Base-by-base conservation (phyloP, 1,140 invertebrate species). In the Steinernema feltiae region DNA sequence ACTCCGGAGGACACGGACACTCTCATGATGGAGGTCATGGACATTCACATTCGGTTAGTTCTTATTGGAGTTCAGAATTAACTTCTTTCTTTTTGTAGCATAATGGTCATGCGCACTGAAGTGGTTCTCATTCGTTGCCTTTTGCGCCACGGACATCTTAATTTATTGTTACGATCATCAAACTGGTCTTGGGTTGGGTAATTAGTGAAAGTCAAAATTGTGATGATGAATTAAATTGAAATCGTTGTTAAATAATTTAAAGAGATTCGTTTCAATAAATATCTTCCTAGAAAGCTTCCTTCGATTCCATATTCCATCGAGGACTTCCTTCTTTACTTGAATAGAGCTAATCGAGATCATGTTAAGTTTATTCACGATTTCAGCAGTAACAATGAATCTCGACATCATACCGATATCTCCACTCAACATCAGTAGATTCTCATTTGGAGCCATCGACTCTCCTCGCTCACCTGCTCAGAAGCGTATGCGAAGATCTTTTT, bases 1-100 rank as follows among this genome's bases (percentile, higher is more conserved):
- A 77, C 46, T n/a, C n/a, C n/a, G 71, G 31, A 27, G 76, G 76
- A 18, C 21, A 71, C 69, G 30, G 74, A 17, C 75, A 76, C 46
- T 48, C 30, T 21, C 76, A 78, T 63, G 30, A 29, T n/a, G 72
- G 76, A n/a, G 35, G 32, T 30, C 72, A n/a, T n/a, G n/a, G n/a
- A n/a, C n/a, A n/a, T n/a, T n/a, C n/a, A n/a, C n/a, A 73, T 53
- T 31, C 53, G 12, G 53, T 63, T 3, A 63, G 53, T 63, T 27
- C 15, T 27, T 3, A 7, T 17, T n/a, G 12, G 24, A 3, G 3
- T 21, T 63, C 53, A 15, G 2, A n/a, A 3, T 63, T 27, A 7
- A 15, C 15, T 15, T 27, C 53, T 3, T 27, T 63, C 53, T 63
- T 15, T 27, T 63, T 46, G 7, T 21, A 63, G 53, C 53, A 63